Percentiles rank a stretch among this genome's conserved stretches.
Conservation (phyloP, 2,797 vertebrate species). For the Falco cherrug region DNA sequence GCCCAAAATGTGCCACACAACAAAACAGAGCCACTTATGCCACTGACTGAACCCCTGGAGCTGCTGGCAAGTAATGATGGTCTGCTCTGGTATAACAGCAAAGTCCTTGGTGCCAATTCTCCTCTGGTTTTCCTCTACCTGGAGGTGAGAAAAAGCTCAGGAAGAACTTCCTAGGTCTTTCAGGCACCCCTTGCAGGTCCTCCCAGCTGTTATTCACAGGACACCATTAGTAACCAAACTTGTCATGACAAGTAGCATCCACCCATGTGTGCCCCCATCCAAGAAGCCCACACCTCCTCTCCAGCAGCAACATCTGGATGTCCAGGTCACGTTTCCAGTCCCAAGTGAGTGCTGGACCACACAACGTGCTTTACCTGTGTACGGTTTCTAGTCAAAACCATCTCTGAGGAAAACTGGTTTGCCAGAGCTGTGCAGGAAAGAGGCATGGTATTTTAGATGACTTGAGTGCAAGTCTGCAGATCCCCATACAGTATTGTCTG, state of each 20-base stretch:
- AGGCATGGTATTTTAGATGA: neutral
- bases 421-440: neutral
- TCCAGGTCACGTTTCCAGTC: neutral
- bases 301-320: neutral
- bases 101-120: neutral
- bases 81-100: neutral
- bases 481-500: neutral
- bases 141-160: neutral
- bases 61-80: neutral
- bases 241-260: neutral
- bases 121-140: neutral
- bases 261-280: too few species aligned
- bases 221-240: neutral
- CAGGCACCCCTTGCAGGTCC: neutral
- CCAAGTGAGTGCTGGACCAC: neutral
- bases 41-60: neutral
- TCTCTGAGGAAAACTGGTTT: neutral
- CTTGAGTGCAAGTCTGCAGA: neutral
- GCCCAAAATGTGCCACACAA: neutral
- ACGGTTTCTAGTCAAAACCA: neutral
- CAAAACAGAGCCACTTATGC: neutral
- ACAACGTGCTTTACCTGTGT: neutral
- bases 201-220: neutral
- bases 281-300: neutral
- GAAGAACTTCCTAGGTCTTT: neutral